These are phyloP conservation scores for Dreissena rostriformis DNA, from an alignment of 1,140 invertebrate species.

Conservation along the genomic window DNA sequence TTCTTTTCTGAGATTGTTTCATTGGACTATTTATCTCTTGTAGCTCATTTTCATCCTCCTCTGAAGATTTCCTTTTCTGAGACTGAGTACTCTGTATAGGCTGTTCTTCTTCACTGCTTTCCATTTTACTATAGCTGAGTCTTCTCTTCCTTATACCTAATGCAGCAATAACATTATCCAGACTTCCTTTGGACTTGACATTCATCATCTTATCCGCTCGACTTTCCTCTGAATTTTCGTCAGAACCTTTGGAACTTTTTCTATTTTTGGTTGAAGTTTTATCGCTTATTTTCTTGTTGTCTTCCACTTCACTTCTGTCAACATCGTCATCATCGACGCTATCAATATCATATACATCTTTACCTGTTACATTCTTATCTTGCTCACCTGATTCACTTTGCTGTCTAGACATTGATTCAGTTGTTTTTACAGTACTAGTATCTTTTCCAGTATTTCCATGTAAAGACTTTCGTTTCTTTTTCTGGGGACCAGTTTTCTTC, in stretches of 20 bases:
- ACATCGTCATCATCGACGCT: not conserved
- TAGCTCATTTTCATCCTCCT: slow-evolving; percentile 4
- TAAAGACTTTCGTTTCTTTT: no score
- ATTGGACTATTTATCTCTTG: slow-evolving; percentile 3
- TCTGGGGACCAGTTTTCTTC: no score
- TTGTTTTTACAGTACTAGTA: no score
- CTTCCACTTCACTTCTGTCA: slow-evolving; percentile 1
- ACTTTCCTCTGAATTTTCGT: not conserved
- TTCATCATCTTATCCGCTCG: not conserved
- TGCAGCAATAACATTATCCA: not conserved
- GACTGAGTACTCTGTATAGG: not conserved
- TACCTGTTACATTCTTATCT: not conserved
- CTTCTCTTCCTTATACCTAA: not conserved
- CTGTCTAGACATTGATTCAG: not conserved
- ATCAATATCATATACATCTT: not conserved
- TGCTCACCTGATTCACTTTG: not conserved
- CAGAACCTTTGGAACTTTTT: not conserved
- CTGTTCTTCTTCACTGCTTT: no score
- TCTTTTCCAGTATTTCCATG: no score
- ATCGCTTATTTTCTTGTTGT: not conserved
- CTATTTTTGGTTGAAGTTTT: not conserved
- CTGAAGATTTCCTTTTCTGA: slow-evolving; percentile 37
- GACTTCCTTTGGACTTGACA: not conserved
- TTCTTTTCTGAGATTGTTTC: slow-evolving; percentile 34
- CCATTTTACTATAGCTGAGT: not conserved